phyloP scores from a whole-genome alignment of 2,888 invertebrate species.

The Tipula lateralis region DNA sequence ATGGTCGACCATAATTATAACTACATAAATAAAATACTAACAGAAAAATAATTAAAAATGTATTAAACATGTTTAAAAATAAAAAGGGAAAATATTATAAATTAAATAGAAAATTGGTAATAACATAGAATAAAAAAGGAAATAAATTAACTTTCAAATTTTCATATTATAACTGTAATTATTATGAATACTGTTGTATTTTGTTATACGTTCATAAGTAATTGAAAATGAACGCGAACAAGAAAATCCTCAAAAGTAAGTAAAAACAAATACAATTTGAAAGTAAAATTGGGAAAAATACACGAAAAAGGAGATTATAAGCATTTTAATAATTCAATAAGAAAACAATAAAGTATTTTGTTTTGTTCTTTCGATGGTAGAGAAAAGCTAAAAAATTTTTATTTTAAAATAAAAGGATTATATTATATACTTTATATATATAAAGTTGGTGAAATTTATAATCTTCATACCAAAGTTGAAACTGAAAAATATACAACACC shows the following conservation, averaged over 20 bases:
- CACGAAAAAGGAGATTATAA: neutral
- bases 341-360: neutral
- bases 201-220: neutral
- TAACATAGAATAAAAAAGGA: neutral
- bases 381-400: neutral
- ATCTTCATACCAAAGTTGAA: neutral
- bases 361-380: neutral
- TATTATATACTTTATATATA: neutral
- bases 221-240: neutral
- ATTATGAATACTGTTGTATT: neutral
- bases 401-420: neutral
- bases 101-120: neutral
- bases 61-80: neutral
- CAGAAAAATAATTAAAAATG: neutral
- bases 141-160: neutral
- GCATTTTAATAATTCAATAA: slow-evolving; percentile 24
- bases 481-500: neutral
- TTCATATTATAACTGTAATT: neutral
- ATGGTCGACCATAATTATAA: neutral
- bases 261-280: neutral
- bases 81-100: neutral
- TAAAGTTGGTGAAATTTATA: neutral
- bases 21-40: neutral
- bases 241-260: neutral
- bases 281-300: neutral